phyloP scores from a whole-genome alignment of 2,888 invertebrate genomes.

The Cephus nigrinus region DNA sequence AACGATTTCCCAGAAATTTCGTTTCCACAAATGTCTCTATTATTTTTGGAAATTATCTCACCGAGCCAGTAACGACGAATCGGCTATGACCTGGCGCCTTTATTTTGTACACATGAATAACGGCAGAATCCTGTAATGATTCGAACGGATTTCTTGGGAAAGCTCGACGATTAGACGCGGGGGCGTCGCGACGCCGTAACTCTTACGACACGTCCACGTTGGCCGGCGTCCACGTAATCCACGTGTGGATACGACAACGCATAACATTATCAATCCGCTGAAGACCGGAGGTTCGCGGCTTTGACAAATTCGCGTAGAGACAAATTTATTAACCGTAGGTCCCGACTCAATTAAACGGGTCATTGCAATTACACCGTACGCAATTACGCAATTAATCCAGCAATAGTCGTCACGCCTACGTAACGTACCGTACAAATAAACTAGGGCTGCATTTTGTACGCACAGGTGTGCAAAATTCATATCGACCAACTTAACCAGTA shows the following conservation, averaged over 20 bases:
- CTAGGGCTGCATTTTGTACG: not conserved
- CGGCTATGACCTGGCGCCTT: not conserved
- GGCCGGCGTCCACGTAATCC: not conserved
- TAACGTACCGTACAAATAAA: not conserved
- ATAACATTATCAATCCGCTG: not conserved
- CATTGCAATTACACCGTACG: not conserved
- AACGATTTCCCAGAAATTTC: not conserved
- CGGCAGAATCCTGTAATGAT: constrained; percentile 28
- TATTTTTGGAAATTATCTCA: constrained; percentile 42
- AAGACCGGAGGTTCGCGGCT: not conserved
- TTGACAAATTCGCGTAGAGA: not conserved
- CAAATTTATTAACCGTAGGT: not conserved
- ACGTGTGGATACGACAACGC: not conserved
- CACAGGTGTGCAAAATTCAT: not conserved
- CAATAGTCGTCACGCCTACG: not conserved
- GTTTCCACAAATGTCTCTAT: constrained; percentile 1
- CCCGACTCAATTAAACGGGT: not conserved
- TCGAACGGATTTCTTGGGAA: not conserved
- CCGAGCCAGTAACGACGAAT: not conserved
- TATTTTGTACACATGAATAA: not conserved
- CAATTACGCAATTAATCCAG: not conserved
- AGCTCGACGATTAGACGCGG: not conserved
- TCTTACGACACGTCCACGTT: not conserved
- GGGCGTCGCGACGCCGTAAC: not conserved
- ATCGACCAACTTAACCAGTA: not conserved